Conservation (phyloP, 2,113 vertebrate genomes). For the Nettapus auritus region DNA sequence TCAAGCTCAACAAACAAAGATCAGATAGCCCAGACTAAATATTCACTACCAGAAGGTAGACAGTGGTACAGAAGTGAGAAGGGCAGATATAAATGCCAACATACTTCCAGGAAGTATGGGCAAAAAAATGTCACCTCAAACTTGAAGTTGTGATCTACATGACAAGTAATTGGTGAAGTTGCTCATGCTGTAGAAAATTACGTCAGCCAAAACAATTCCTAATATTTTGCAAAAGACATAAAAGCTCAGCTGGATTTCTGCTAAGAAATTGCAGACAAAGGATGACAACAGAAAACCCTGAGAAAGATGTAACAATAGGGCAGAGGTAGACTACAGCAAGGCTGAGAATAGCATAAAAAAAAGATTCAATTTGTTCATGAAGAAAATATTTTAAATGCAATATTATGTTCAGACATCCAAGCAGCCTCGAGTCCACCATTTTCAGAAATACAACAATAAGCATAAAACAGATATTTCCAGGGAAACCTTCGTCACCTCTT, state of each 20-base stretch:
- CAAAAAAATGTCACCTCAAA: neutral
- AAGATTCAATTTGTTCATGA: neutral
- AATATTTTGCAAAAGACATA: neutral
- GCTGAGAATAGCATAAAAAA: neutral
- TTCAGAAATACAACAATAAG: neutral
- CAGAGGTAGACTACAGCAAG: neutral
- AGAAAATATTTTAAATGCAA: neutral
- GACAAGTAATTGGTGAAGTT: neutral
- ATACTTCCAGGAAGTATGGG: neutral
- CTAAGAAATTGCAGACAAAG: neutral
- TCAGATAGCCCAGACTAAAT: neutral
- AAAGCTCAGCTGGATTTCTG: neutral
- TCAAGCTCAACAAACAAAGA: neutral
- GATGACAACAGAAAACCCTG: neutral
- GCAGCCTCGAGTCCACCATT: neutral
- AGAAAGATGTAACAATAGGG: neutral
- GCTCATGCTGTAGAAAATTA: neutral
- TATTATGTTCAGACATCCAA: neutral
- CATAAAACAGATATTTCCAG: neutral
- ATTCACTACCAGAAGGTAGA: neutral
- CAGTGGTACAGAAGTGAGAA: neutral
- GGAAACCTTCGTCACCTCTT: neutral
- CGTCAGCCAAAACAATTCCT: neutral
- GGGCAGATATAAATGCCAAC: neutral
- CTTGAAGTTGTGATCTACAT: neutral